phyloP scores from a whole-genome alignment of 2,888 invertebrate genomes.

The Acronicta leporina region DNA sequence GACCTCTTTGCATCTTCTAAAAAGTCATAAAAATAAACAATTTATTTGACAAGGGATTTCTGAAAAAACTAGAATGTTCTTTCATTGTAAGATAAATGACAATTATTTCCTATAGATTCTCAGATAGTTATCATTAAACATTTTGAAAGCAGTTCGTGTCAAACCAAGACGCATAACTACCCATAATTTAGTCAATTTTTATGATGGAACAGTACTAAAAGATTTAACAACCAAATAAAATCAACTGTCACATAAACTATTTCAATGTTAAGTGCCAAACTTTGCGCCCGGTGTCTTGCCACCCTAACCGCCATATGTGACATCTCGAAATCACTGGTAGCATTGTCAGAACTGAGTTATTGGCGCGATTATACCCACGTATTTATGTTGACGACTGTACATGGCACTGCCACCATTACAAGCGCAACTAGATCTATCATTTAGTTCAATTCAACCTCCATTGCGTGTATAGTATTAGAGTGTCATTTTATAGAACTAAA shows the following conservation, averaged over 20 bases:
- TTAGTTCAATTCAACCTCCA: slow-evolving; percentile 14
- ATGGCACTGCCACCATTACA: slow-evolving; percentile 12
- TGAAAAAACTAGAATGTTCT: no score
- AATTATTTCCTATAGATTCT: no score
- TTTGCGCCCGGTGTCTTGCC: slow-evolving; percentile 38
- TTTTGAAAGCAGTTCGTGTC: no score
- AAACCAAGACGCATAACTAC: not conserved
- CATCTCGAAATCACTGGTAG: slow-evolving; percentile 66
- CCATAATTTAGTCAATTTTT: not conserved
- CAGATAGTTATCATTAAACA: no score
- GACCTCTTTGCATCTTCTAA: no score
- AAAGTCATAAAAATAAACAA: no score
- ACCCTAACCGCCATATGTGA: slow-evolving; percentile 60
- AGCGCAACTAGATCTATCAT: slow-evolving; percentile 2
- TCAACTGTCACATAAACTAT: slow-evolving; percentile 20
- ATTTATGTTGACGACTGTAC: slow-evolving; percentile 56
- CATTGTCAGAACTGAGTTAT: slow-evolving; percentile 62
- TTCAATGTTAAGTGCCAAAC: slow-evolving; percentile 2
- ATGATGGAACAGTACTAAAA: slow-evolving; percentile 6
- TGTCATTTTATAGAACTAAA: not conserved
- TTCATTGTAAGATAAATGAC: no score
- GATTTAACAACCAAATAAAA: slow-evolving; percentile 19
- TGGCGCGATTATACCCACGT: slow-evolving; percentile 59
- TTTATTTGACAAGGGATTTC: no score
- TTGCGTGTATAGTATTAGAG: slow-evolving; percentile 1